A percentile compares a stretch with the other conserved stretches of the same genome.
phyloP scores from a whole-genome alignment of 2,797 vertebrate genomes.

The Cyclopterus lumpus region DNA sequence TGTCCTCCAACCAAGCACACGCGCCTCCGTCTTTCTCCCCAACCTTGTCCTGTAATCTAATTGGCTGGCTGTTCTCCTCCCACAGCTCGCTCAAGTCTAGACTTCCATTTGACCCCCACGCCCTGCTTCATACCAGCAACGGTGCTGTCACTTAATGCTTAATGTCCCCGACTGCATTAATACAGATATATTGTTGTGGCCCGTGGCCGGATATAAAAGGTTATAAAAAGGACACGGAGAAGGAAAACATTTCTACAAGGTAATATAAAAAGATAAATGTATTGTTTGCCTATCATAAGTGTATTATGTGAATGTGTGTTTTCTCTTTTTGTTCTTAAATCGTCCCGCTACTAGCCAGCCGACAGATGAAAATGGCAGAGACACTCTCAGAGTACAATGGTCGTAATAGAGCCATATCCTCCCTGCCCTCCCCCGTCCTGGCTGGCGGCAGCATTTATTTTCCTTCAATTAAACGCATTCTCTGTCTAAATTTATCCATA shows the following conservation, averaged over 20 bases:
- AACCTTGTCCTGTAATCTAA: constrained; percentile 70
- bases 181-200: constrained; percentile 20
- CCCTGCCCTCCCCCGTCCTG: neutral
- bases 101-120: constrained; percentile 14
- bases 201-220: neutral
- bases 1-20: constrained; percentile 31
- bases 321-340: neutral
- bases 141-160: neutral
- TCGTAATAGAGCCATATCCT: constrained; percentile 9
- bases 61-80: constrained; percentile 54
- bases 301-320: neutral
- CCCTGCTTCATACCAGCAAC: neutral
- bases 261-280: neutral
- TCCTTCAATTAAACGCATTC: constrained; percentile 57
- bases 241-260: neutral
- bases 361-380: neutral
- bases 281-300: neutral
- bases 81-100: constrained; percentile 10
- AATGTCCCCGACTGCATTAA: constrained; percentile 13
- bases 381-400: neutral
- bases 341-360: neutral
- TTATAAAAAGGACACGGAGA: neutral
- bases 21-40: constrained; percentile 5
- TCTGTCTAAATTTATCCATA: constrained; percentile 48
- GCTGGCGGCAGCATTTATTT: constrained; percentile 36